A percentile compares a stretch with the other conserved stretches of the same genome.
Conservation (phyloP, 2,797 vertebrate species). For the Yasuhikotakia modesta region DNA sequence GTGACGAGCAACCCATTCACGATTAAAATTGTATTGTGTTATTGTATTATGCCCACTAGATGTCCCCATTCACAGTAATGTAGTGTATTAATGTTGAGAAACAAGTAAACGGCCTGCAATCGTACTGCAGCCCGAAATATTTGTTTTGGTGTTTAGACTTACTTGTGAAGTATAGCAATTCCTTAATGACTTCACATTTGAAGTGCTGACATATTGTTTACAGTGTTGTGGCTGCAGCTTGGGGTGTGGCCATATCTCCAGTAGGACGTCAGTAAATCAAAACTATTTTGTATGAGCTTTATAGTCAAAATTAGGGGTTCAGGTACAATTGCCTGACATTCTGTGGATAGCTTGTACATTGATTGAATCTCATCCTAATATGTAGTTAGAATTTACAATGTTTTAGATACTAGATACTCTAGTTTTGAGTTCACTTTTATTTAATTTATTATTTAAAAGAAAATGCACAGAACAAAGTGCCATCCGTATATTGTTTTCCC, state of each 20-base stretch:
- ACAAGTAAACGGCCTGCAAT: not conserved
- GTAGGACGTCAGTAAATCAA: too few species aligned
- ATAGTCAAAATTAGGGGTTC: too few species aligned
- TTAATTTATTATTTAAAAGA: not conserved
- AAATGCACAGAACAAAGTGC: not conserved
- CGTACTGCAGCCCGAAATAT: not conserved
- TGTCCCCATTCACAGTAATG: not conserved
- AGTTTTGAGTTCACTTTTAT: too few species aligned
- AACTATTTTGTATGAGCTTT: too few species aligned
- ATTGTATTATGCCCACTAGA: conserved; percentile 17
- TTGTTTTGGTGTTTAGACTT: not conserved
- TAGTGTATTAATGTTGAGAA: not conserved
- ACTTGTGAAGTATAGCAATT: conserved; percentile 1
- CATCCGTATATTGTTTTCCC: not conserved
- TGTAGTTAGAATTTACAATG: too few species aligned
- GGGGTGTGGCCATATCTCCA: too few species aligned
- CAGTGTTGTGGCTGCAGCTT: too few species aligned
- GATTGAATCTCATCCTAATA: not conserved
- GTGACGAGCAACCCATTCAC: not conserved
- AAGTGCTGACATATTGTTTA: too few species aligned
- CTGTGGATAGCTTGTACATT: not conserved
- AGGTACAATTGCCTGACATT: too few species aligned
- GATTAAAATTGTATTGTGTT: not conserved
- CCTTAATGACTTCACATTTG: not conserved
- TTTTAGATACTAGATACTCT: too few species aligned